Evolutionary conservation across 2,113 vertebrate genomes (phyloP).

Genomic region (Nannobrachium achirus): DNA sequence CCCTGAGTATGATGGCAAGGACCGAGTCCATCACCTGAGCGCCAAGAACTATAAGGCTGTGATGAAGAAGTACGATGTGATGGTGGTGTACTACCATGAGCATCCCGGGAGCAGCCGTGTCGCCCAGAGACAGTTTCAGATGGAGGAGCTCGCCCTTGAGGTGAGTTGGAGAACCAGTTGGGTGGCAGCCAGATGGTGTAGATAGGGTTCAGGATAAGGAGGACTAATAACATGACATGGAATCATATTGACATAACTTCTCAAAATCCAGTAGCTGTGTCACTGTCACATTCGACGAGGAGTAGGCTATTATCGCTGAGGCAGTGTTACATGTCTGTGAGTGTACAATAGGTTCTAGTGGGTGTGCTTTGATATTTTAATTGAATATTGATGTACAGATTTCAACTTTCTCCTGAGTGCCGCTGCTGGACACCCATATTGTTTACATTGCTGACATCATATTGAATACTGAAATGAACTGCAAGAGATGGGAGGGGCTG

Average conservation of each 20-base stretch:
- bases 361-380: neutral
- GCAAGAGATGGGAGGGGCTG: neutral
- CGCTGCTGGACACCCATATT: neutral
- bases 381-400: neutral
- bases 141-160: constrained; percentile 90
- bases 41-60: constrained; percentile 88
- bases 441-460: neutral
- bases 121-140: constrained; percentile 87
- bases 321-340: neutral
- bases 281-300: too few species aligned
- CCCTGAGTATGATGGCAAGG: constrained; percentile 88
- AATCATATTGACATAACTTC: too few species aligned
- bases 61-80: constrained; percentile 89
- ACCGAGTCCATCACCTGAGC: constrained; percentile 87
- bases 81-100: constrained; percentile 90
- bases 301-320: neutral
- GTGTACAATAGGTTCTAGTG: neutral
- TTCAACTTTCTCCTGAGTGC: neutral
- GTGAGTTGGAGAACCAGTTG: constrained; percentile 69
- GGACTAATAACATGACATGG: neutral
- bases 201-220: neutral
- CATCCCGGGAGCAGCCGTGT: constrained; percentile 84
- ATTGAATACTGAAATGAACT: neutral
- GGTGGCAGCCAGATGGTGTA: neutral
- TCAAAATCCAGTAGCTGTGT: too few species aligned